Evolutionary conservation across 92 coral and sea anemone species (phyloP).

Genomic region (Bergia sp.): DNA sequence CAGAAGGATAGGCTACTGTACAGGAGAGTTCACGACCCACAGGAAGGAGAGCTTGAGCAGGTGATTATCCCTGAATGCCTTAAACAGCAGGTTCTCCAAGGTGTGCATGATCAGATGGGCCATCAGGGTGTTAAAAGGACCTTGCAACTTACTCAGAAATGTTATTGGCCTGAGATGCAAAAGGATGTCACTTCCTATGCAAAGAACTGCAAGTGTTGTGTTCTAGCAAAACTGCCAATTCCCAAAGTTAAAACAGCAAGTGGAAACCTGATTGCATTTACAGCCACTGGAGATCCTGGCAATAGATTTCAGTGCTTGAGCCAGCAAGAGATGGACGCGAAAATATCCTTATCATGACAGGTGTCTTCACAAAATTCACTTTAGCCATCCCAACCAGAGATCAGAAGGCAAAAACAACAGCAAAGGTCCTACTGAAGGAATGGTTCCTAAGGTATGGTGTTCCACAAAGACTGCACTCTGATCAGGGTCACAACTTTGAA

Average conservation of each 20-base stretch:
- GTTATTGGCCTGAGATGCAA: too few relatives aligned
- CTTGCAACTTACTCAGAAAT: not conserved
- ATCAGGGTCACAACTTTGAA: too few relatives aligned
- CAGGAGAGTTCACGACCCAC: constrained; percentile 23
- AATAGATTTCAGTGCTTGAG: not conserved
- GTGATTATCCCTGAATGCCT: constrained; percentile 10
- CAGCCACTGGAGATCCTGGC: constrained; percentile 9
- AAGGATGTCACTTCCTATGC: too few relatives aligned
- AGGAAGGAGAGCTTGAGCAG: constrained; percentile 6
- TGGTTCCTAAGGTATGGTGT: not conserved
- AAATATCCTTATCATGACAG: not conserved
- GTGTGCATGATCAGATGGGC: not conserved
- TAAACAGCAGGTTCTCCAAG: not conserved
- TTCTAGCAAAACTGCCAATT: not conserved
- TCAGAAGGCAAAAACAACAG: not conserved
- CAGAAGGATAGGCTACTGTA: not conserved
- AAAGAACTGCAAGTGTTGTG: not conserved
- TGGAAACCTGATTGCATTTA: not conserved
- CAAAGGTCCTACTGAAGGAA: not conserved
- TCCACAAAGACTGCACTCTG: not conserved
- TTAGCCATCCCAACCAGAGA: not conserved
- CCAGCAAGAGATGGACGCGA: not conserved
- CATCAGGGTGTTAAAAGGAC: constrained; percentile 19
- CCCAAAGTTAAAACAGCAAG: not conserved
- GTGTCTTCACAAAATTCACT: not conserved